Evolutionary conservation across 1,140 invertebrate genomes (phyloP), one percentile per base, ranked within the genome.

Genomic region (Doryteuthis pealeii): DNA sequence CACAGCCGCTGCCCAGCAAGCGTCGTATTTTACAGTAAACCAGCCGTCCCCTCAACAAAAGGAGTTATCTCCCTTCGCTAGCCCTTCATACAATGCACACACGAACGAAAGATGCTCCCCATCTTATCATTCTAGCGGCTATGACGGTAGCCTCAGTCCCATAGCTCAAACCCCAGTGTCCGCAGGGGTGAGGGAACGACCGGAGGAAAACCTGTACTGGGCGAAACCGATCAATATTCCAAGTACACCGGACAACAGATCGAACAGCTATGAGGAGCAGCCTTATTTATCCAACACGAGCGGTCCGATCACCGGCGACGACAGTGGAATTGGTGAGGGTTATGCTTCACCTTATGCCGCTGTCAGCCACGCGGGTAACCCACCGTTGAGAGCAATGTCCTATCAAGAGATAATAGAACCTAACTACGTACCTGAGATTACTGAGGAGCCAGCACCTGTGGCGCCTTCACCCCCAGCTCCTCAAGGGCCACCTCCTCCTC

Each of bases 181-280:
- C 10, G 54, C 54, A n/a, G 54, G 54, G 10, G 26, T 62, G 6
- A 62, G 18, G 18, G 54, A 62, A 62, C 54, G 66, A 12, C 66
- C 66, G n/a, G 30, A 68, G 31, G 66, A 68, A 12, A 68, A 68
- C 2, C 30, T 68, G n/a, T 68, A 68, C 22, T 68, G 66, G 66
- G 66, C 66, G 10, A 68, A 31, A 31, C 66, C 66, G 5, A 30
- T 68, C n/a, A 68, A 30, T 33, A 33, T 68, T 22, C 8, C 66
- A 18, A 68, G 22, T 22, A 62, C 54, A 62, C 54, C 54, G 54
- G 54, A 62, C 10, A 5, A 40, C 10, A 10, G 35, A 40, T 40
- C 35, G 35, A 40, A 40, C 35, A 40, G 35, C 35, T 40, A 40
- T 40, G 35, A 40, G 3, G 35, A 40, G 3, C 35, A 40, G 35